phyloP scores from a whole-genome alignment of 2,113 vertebrate genomes.

The Rhinolophus ferrumequinum region DNA sequence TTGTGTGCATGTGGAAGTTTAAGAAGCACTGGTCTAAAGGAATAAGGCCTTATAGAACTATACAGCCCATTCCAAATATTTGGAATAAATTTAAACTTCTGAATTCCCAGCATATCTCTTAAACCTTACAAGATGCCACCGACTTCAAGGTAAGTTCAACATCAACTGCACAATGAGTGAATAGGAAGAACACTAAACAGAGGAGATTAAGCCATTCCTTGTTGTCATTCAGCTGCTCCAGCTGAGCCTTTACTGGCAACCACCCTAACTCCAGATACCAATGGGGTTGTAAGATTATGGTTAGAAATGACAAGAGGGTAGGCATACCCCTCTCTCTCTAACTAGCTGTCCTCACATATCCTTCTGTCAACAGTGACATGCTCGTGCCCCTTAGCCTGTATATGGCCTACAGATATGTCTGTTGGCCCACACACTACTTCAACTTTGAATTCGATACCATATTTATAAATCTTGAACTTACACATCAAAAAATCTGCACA shows the following conservation, averaged over 20 bases:
- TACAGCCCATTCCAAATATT: neutral
- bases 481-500: neutral
- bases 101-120: neutral
- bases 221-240: neutral
- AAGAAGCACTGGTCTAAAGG: neutral
- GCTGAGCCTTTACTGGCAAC: neutral
- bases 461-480: conserved; percentile 1
- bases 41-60: neutral
- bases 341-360: neutral
- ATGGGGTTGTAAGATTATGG: neutral
- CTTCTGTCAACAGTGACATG: neutral
- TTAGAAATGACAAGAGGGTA: neutral
- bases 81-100: neutral
- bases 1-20: neutral
- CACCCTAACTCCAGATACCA: neutral
- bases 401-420: neutral
- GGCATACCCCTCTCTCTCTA: neutral
- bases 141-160: neutral
- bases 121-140: neutral
- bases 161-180: neutral
- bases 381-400: neutral
- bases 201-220: neutral
- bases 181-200: neutral
- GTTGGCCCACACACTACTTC: neutral
- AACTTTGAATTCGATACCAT: neutral